A percentile compares a stretch with the other conserved stretches of the same genome.
These are phyloP conservation scores for Plectus sambesii DNA, from an alignment of 1,140 invertebrate genomes.

Conservation along the genomic window DNA sequence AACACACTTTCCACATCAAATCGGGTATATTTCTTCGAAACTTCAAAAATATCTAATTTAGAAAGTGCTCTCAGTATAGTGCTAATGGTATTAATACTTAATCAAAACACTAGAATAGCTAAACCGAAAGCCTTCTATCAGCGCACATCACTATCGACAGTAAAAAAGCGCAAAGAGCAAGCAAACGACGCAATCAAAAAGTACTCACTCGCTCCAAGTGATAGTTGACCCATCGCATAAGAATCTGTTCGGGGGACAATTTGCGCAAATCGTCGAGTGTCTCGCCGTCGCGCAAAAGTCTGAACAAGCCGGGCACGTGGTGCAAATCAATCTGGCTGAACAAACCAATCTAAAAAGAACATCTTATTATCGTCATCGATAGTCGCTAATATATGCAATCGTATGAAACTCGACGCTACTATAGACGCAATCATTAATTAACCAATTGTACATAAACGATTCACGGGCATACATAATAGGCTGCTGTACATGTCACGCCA, in stretches of 20 bases:
- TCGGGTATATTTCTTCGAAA: too few relatives aligned
- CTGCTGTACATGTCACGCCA: background rate
- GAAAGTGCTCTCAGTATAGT: too few relatives aligned
- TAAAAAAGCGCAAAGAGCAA: background rate
- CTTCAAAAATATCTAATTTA: too few relatives aligned
- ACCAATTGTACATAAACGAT: background rate
- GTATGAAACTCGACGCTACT: conserved; percentile 4
- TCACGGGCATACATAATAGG: background rate
- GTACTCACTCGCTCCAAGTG: conserved; percentile 64
- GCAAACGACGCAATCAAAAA: conserved; percentile 2
- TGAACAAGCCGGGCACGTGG: conserved; percentile 80
- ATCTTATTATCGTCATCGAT: conserved; percentile 5
- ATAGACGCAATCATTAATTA: background rate
- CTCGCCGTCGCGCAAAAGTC: conserved; percentile 70
- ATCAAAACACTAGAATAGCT: too few relatives aligned
- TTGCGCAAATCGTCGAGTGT: conserved; percentile 82
- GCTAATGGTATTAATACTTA: too few relatives aligned
- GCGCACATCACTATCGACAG: background rate
- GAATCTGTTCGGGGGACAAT: conserved; percentile 85
- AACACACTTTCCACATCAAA: too few relatives aligned
- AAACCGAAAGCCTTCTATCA: conserved; percentile 18
- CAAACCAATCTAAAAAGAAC: conserved; percentile 61
- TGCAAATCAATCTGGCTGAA: conserved; percentile 93
- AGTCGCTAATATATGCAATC: conserved; percentile 11
- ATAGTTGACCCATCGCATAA: conserved; percentile 93